A percentile compares a stretch with the other conserved stretches of the same genome.
Evolutionary conservation across 2,888 invertebrate species (phyloP).

Genomic region (Chymomyza caudatula): DNA sequence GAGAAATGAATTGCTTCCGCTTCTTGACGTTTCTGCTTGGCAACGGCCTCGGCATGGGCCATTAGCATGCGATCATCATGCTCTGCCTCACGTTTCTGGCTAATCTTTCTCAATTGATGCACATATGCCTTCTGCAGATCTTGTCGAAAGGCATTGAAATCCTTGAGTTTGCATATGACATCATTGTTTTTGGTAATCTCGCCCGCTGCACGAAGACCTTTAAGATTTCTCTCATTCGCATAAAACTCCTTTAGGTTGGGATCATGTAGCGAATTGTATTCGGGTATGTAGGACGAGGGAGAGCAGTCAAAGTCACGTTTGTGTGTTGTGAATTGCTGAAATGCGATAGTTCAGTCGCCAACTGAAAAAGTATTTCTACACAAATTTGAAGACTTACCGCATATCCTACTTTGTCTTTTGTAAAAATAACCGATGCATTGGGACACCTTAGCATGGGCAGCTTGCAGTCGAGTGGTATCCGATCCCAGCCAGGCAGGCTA

Average conservation of each 20-base stretch:
- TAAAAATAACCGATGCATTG: no score
- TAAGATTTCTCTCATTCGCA: conserved; percentile 75
- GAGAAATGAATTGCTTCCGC: conserved; percentile 48
- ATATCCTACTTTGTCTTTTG: no score
- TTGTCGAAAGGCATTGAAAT: conserved; percentile 83
- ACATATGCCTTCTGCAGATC: conserved; percentile 81
- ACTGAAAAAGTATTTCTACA: no score
- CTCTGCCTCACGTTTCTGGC: conserved; percentile 64
- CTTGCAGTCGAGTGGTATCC: no score
- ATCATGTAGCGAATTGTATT: conserved; percentile 82
- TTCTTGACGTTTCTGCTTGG: conserved; percentile 63
- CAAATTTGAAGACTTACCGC: no score
- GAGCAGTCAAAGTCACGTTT: conserved; percentile 73
- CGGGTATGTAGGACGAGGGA: conserved; percentile 67
- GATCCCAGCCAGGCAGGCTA: no score
- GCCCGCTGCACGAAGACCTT: conserved; percentile 79
- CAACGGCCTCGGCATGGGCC: conserved; percentile 72
- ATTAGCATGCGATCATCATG: conserved; percentile 70
- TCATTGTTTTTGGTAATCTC: conserved; percentile 81
- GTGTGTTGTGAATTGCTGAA: no score
- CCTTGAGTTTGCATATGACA: conserved; percentile 82
- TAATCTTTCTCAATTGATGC: conserved; percentile 79
- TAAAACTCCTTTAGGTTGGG: conserved; percentile 81
- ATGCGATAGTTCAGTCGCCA: no score
- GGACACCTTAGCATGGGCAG: no score